Percentiles rank a stretch among this genome's conserved stretches.
Conservation (phyloP, 2,797 vertebrate species). For the Danio aesculapii region DNA sequence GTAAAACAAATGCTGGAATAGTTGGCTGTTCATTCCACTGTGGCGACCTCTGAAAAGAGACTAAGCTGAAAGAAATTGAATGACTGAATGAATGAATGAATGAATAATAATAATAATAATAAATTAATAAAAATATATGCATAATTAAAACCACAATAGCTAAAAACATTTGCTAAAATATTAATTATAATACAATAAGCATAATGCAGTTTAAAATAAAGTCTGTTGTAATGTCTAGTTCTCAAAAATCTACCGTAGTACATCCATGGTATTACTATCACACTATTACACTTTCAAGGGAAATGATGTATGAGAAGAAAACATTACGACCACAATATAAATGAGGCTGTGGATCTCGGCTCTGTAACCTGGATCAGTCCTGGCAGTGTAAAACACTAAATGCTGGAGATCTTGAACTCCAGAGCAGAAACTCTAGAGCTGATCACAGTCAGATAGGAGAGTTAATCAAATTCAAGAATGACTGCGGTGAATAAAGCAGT, state of each 20-base stretch:
- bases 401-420: constrained; percentile 18
- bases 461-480: constrained; percentile 21
- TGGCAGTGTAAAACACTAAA: constrained; percentile 1
- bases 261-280: not conserved
- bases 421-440: constrained; percentile 16
- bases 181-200: too few species aligned
- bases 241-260: not conserved
- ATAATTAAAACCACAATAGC: too few species aligned
- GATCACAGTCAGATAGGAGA: constrained; percentile 21
- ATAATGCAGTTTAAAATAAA: too few species aligned
- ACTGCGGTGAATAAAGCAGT: constrained; percentile 12
- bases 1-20: too few species aligned
- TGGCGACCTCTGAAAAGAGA: too few species aligned
- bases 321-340: not conserved
- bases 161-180: too few species aligned
- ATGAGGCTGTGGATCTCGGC: constrained; percentile 11
- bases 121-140: too few species aligned
- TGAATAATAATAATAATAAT: too few species aligned
- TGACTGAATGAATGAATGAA: too few species aligned
- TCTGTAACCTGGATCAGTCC: constrained; percentile 18
- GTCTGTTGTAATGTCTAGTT: not conserved
- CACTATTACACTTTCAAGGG: not conserved
- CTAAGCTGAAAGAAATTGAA: too few species aligned
- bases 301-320: not conserved
- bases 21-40: too few species aligned